Conservation (phyloP, 1,140 invertebrate species). For the Brachionus asplanchnoidis region DNA sequence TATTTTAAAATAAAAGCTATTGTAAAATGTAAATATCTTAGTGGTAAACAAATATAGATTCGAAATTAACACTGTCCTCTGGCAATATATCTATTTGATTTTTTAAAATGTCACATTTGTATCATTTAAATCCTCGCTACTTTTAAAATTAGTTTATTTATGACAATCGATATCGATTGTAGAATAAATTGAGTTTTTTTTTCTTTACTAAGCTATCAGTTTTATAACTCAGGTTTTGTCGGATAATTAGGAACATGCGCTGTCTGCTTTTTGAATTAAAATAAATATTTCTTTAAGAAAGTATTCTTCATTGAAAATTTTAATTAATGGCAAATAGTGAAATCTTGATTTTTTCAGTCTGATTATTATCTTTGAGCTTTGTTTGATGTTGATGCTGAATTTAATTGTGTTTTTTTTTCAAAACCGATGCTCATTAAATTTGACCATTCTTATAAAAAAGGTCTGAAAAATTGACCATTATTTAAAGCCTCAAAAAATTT, state of each 20-base stretch:
- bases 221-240: not conserved
- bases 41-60: not conserved
- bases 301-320: not conserved
- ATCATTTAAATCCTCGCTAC: not conserved
- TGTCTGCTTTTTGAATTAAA: conserved; percentile 1
- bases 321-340: not conserved
- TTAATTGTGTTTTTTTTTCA: not conserved
- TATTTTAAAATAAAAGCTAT: not conserved
- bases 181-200: not conserved
- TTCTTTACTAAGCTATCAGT: not conserved
- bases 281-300: conserved; percentile 4
- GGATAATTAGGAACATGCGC: conserved; percentile 30
- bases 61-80: not conserved
- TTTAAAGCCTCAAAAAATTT: no score
- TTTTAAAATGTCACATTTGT: conserved; percentile 4
- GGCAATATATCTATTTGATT: conserved; percentile 28
- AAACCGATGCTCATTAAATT: not conserved
- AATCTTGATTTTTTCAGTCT: not conserved
- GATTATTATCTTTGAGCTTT: not conserved
- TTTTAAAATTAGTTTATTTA: not conserved
- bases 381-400: not conserved
- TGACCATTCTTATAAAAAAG: not conserved
- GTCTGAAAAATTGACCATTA: no score
- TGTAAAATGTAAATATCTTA: conserved; percentile 14
- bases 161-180: not conserved